Conservation (phyloP, 1,140 invertebrate species). For the Dendrolimus kikuchii region DNA sequence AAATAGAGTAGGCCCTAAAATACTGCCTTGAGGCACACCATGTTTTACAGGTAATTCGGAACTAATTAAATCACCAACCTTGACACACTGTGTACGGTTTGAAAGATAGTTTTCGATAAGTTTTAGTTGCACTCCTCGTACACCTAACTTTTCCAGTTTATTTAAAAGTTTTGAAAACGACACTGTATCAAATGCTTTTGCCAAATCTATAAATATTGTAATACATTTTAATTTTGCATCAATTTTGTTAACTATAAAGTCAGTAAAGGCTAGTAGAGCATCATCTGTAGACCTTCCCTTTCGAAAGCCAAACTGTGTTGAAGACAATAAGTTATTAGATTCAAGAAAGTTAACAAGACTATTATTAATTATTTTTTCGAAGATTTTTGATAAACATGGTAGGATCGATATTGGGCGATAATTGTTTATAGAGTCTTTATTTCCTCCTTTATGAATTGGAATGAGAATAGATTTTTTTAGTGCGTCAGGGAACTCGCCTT, state of each 20-base stretch:
- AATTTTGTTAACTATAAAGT: background rate
- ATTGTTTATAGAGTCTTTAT: constrained; percentile 1
- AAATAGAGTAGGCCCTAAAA: too few relatives aligned
- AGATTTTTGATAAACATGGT: constrained; percentile 9
- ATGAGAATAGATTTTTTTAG: constrained; percentile 5
- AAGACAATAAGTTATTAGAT: constrained; percentile 3
- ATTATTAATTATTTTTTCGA: constrained; percentile 10
- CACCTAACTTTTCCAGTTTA: background rate
- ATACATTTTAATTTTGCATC: too few relatives aligned
- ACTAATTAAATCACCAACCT: too few relatives aligned
- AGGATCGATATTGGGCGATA: constrained; percentile 4
- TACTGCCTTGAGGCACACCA: too few relatives aligned
- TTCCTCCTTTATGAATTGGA: constrained; percentile 8
- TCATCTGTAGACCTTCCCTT: constrained; percentile 5
- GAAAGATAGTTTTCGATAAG: too few relatives aligned
- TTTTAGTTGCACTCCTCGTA: too few relatives aligned
- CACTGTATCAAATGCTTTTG: too few relatives aligned
- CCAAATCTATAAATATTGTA: too few relatives aligned
- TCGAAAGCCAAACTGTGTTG: constrained; percentile 8
- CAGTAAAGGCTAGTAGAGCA: constrained; percentile 1
- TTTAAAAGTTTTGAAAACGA: too few relatives aligned
- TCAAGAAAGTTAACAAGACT: constrained; percentile 7
- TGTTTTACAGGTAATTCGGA: too few relatives aligned
- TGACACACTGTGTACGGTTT: too few relatives aligned
- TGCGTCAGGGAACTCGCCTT: background rate